phyloP scores from a whole-genome alignment of 2,888 invertebrate species.

The Actias luna region DNA sequence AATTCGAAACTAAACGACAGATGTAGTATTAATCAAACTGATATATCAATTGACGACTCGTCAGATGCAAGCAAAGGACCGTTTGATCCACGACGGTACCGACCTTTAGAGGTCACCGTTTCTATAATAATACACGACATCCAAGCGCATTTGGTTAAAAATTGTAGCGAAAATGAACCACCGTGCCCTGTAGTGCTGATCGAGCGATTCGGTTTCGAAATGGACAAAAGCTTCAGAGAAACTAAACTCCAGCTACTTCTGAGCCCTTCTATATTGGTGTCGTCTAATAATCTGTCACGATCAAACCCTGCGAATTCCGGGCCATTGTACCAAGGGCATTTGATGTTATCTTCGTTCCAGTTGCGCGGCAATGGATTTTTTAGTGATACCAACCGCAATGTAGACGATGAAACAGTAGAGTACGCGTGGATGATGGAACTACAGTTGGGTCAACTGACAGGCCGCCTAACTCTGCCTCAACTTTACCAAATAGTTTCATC shows the following conservation, averaged over 20 bases:
- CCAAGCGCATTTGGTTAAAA: conserved; percentile 96
- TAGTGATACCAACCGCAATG: conserved; percentile 93
- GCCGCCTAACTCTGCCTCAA: conserved; percentile 94
- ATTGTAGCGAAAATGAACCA: conserved; percentile 94
- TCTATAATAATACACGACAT: conserved; percentile 97
- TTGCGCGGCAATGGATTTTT: conserved; percentile 98
- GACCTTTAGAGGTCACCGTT: conserved; percentile 95
- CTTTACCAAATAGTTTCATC: conserved; percentile 93
- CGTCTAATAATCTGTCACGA: conserved; percentile 87
- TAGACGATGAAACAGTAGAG: conserved; percentile 97
- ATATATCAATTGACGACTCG: conserved; percentile 84
- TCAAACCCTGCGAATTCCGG: conserved; percentile 74
- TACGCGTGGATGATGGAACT: conserved; percentile 99
- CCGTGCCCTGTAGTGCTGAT: conserved; percentile 94
- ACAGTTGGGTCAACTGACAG: conserved; percentile 95
- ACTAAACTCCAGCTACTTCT: conserved; percentile 94
- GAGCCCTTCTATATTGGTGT: conserved; percentile 93
- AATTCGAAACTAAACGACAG: conserved; percentile 64
- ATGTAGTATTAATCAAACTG: conserved; percentile 71
- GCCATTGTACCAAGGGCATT: conserved; percentile 89
- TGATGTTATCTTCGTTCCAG: conserved; percentile 92
- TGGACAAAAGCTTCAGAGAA: conserved; percentile 96
- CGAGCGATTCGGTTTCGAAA: conserved; percentile 97
- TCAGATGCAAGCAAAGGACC: conserved; percentile 82
- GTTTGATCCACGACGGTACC: conserved; percentile 93